Evolutionary conservation across 2,888 invertebrate species (phyloP).

Genomic region (Gastracanthus pulcherrimus): DNA sequence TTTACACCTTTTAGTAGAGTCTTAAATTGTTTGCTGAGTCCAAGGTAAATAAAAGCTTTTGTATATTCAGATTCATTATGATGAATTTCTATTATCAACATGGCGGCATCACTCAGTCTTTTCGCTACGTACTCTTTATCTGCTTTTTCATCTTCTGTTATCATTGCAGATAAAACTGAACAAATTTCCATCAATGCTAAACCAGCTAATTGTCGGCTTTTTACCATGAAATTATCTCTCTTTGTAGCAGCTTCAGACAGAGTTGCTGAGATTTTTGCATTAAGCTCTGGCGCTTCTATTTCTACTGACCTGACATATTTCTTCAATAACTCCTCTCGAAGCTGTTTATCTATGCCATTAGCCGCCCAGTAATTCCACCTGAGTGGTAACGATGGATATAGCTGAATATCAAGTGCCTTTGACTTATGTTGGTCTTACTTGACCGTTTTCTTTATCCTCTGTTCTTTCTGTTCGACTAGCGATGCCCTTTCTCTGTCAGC

Average conservation of each 20-base stretch:
- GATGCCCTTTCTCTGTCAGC: no score
- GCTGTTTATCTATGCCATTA: background rate
- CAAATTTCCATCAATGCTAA: background rate
- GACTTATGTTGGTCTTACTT: no score
- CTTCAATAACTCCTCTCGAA: background rate
- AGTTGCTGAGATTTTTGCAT: background rate
- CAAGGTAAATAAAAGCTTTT: background rate
- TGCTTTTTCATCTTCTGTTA: background rate
- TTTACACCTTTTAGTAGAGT: slow-evolving; percentile 14
- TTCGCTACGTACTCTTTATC: background rate
- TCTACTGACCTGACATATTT: background rate
- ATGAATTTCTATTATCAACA: background rate
- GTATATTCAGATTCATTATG: background rate
- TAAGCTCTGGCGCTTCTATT: background rate
- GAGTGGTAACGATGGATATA: no score
- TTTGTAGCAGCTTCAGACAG: background rate
- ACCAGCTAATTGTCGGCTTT: background rate
- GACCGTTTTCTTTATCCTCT: no score
- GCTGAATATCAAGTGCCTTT: no score
- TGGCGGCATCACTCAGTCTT: background rate
- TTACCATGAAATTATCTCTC: background rate
- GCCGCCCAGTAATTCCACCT: background rate
- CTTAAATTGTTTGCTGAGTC: background rate
- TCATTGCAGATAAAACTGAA: background rate
- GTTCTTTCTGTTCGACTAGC: no score